Conservation (phyloP, 2,113 vertebrate genomes). For the Catagonus wagneri region DNA sequence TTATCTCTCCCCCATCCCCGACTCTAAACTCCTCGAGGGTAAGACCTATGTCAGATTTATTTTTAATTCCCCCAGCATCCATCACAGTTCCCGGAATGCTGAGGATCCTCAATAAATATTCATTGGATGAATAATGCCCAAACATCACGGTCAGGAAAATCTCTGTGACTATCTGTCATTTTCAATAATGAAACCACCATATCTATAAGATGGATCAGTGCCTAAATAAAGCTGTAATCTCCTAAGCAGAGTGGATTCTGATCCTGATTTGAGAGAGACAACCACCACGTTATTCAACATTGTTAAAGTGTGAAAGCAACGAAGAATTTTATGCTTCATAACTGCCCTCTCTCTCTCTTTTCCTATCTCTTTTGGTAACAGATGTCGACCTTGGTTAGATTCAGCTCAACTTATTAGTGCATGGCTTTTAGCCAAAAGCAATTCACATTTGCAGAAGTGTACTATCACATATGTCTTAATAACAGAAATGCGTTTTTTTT, state of each 20-base stretch:
- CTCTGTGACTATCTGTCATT: constrained; percentile 35
- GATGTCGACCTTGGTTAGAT: constrained; percentile 88
- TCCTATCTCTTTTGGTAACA: constrained; percentile 70
- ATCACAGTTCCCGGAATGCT: not conserved
- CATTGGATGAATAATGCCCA: constrained; percentile 50
- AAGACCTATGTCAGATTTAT: constrained; percentile 59
- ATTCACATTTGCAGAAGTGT: constrained; percentile 87
- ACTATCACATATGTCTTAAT: constrained; percentile 89
- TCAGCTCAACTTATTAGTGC: constrained; percentile 88
- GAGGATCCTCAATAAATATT: constrained; percentile 42
- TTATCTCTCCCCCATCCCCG: constrained; percentile 17
- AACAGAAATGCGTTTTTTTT: constrained; percentile 85
- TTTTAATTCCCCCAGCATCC: constrained; percentile 54
- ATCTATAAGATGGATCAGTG: constrained; percentile 47
- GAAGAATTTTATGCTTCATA: constrained; percentile 77
- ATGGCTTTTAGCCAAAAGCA: constrained; percentile 89
- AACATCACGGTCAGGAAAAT: constrained; percentile 51
- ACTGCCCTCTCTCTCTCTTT: constrained; percentile 42
- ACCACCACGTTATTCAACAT: constrained; percentile 62
- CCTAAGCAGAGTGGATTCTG: constrained; percentile 58
- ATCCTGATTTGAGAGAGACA: constrained; percentile 71
- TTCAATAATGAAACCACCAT: constrained; percentile 58
- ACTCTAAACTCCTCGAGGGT: constrained; percentile 62
- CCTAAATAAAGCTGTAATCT: constrained; percentile 61
- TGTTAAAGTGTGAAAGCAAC: constrained; percentile 72